Evolutionary conservation across 1,140 invertebrate genomes (phyloP), one percentile per base, ranked within the genome.

Genomic region (Megalonaias nervosa): DNA sequence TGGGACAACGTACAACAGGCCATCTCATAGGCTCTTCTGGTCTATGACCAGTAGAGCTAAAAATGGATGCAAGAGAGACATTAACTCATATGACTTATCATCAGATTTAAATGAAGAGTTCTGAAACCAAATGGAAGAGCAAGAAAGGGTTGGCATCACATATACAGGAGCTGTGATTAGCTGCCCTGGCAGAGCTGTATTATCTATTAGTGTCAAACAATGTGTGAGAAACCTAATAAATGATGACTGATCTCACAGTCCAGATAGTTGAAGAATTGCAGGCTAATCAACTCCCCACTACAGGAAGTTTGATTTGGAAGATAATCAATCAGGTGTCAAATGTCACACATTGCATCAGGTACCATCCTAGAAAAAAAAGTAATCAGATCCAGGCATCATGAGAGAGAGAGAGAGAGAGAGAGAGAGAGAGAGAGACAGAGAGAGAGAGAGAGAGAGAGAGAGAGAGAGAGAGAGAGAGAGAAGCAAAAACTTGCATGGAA

Each of bases 401-500:
- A 61, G 15, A 6, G 2, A 9, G 38, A 48, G 38, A 6, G 38
- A 48, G 38, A 11, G 38, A 6, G 38, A 92, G 38, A 55, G 26
- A 48, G 38, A 48, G 38, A 11, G 38, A 48, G 38, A 92, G 38
- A 55, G 26, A 26, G 26, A 26, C 26, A 26, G 2, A 26, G 2
- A 2, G 1, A 26, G 2, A 26, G 26, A 74, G 60, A 67, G 94
- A 89, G 21, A 91, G 89, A 6, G 93, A 93, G 17, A 93, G 91
- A 89, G 56, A 62, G 14, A 48, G 38, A 9, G 38, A 48, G 38
- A 48, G 38, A 48, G 38, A 11, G 31, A 31, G 31, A 92, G 38
- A 48, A 58, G 62, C 16, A 65, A 23, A 23, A 61, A 71, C 80
- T 82, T 74, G 87, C 86, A 71, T 58, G 64, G 65, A 74, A 89